Evolutionary conservation across 2,797 vertebrate species (phyloP), one percentile per base, ranked within the genome.

Genomic region (Amblyraja radiata): DNA sequence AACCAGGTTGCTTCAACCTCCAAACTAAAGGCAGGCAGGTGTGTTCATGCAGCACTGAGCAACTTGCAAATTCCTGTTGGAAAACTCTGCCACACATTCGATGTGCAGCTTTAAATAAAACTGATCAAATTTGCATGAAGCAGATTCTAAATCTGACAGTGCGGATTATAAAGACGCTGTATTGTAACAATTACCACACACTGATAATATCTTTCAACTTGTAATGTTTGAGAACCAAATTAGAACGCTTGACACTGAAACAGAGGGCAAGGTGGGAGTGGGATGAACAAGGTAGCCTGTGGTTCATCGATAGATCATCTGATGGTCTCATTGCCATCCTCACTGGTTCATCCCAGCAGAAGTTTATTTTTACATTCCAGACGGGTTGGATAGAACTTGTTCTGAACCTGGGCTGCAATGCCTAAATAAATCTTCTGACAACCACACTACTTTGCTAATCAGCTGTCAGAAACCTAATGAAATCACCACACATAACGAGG

Each of bases 41-140:
- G 39, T 74, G 73, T 91, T 74, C 73, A 91, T 73, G 46, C 88
- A 88, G 21, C 65, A 74, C 65, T 71, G 88, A 21, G 23, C 21
- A 76, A 36, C 84, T 88, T 88, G 65, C 46, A 92, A 92, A 46
- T 54, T 76, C 71, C 71, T 58, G 68, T 92, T 76, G 18, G 39
- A n/a, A 23, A 76, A 76, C 39, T 23, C 54, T 76, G 25, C 25
- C 65, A 76, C 23, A 25, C 46, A 46, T 36, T 28, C n/a, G 1
- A 14, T 6, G 28, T 74, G 25, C 71, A n/a, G 46, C 71, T 36
- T 68, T 21, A 68, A 91, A 91, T 46, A 74, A 28, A 58, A 58
- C 76, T 92, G 65, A 74, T 92, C 46, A 92, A 76, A 54, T 36
- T 21, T 46, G 39, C 39, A 92, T 68, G 25, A 76, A 46, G 73